Evolutionary conservation across 1,140 invertebrate species (phyloP).

Genomic region (Drosophila oshimai): DNA sequence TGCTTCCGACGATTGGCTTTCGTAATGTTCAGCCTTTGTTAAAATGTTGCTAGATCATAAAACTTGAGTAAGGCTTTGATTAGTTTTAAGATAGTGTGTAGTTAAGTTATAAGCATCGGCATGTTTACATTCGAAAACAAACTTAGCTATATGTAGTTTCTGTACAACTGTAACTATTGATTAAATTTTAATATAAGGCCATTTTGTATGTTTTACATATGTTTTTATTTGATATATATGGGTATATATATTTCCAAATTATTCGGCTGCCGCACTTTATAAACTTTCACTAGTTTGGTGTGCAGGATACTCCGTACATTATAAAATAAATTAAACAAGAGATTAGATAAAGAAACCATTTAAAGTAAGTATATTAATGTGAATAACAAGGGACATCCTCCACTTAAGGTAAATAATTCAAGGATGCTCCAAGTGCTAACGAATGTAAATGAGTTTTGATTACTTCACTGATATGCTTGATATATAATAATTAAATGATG

Average conservation of each 20-base stretch:
- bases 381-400: conserved; percentile 21
- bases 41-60: neutral
- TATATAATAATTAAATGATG: conserved; percentile 24
- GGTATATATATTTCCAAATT: conserved; percentile 20
- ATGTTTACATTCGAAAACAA: neutral
- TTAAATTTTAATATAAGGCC: conserved; percentile 13
- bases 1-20: conserved; percentile 54
- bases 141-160: neutral
- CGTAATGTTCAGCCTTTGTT: neutral
- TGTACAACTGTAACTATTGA: neutral
- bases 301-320: conserved; percentile 2
- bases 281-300: conserved; percentile 6
- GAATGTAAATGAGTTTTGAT: conserved; percentile 39
- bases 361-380: conserved; percentile 15
- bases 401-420: neutral
- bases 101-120: neutral
- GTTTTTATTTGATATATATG: conserved; percentile 6
- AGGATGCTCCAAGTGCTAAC: conserved; percentile 1
- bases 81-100: neutral
- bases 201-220: conserved; percentile 17
- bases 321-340: conserved; percentile 30
- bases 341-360: conserved; percentile 6
- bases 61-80: neutral
- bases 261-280: neutral
- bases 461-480: conserved; percentile 61